phyloP scores from a whole-genome alignment of 2,797 vertebrate genomes.

The Valencia hispanica region DNA sequence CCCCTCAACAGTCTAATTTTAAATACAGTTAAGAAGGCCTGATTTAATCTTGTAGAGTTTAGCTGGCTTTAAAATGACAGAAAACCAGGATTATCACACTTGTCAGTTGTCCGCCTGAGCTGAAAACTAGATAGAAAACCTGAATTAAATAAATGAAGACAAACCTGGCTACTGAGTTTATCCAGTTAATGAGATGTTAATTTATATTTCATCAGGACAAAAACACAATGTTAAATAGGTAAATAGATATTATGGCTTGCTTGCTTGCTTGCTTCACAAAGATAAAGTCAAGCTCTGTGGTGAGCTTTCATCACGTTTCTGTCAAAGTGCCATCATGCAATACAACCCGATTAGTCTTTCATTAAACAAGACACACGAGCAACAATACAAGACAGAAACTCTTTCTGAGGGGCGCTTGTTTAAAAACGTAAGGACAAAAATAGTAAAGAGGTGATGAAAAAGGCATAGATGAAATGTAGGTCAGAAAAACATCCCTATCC shows the following conservation, averaged over 20 bases:
- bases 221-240: not conserved
- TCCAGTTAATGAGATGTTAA: not conserved
- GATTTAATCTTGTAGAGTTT: not conserved
- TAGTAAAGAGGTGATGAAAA: slow-evolving; percentile 28
- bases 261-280: not conserved
- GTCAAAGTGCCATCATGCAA: slow-evolving; percentile 1
- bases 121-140: not conserved
- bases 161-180: not conserved
- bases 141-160: not conserved
- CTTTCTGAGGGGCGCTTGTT: not conserved
- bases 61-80: not conserved
- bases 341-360: not conserved
- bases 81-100: slow-evolving; percentile 13
- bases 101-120: not conserved
- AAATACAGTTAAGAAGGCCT: not conserved
- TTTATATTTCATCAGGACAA: not conserved
- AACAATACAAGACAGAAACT: slow-evolving; percentile 3
- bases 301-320: not conserved
- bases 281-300: not conserved
- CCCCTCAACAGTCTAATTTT: not conserved
- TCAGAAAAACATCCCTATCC: slow-evolving; percentile 77
- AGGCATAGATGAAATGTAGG: slow-evolving; percentile 69
- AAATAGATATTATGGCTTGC: no score
- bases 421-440: slow-evolving; percentile 24
- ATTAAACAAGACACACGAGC: not conserved